Conservation (phyloP, 2,797 vertebrate species). For the Centroberyx gerrardi region DNA sequence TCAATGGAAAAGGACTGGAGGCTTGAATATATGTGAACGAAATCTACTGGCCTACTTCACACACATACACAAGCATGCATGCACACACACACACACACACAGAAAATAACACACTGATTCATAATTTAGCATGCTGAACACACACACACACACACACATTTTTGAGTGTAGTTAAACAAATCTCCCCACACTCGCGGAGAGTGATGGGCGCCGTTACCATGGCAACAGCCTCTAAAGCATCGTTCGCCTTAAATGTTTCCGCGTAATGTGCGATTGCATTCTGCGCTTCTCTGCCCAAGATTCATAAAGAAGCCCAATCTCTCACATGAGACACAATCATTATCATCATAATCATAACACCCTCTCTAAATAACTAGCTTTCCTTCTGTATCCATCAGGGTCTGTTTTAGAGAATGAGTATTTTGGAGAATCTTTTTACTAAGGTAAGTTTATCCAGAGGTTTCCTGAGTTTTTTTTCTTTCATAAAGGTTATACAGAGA, state of each 20-base stretch:
- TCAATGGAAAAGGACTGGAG: constrained; percentile 28
- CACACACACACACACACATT: constrained; percentile 20
- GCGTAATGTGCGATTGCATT: constrained; percentile 22
- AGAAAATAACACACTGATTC: constrained; percentile 40
- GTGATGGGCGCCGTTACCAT: constrained; percentile 62
- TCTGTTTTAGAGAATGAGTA: not conserved
- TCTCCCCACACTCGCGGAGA: constrained; percentile 16
- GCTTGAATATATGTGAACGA: constrained; percentile 29
- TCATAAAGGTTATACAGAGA: not conserved
- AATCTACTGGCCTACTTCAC: constrained; percentile 41
- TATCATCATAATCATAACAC: constrained; percentile 3
- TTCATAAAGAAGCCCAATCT: constrained; percentile 11
- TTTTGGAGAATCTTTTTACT: constrained; percentile 14
- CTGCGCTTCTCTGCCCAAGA: constrained; percentile 21
- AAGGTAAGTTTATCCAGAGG: not conserved
- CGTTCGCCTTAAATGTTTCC: constrained; percentile 45
- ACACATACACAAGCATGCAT: constrained; percentile 10
- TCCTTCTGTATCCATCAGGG: not conserved
- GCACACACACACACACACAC: constrained; percentile 21
- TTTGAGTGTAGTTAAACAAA: constrained; percentile 44
- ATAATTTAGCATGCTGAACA: constrained; percentile 62
- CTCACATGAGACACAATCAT: constrained; percentile 8
- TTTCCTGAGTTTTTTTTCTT: constrained; percentile 6
- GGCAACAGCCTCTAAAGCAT: constrained; percentile 59
- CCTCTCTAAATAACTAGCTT: not conserved